Evolutionary conservation across 2,113 vertebrate species (phyloP), one percentile per base, ranked within the genome.

Genomic region (Oceanites oceanicus): DNA sequence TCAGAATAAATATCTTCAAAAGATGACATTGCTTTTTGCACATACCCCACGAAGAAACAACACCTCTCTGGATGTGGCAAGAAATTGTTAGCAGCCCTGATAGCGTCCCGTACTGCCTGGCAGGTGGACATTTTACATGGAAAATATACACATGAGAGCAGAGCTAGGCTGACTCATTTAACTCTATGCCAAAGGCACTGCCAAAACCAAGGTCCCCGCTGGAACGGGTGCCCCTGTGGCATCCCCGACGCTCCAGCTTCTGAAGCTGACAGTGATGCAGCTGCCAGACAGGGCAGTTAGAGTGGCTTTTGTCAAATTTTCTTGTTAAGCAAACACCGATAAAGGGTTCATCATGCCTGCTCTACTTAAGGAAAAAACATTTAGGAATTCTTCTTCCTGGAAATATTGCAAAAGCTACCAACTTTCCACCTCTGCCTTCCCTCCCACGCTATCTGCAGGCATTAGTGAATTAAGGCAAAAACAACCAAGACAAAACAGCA

Each of bases 61-160:
- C 32, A 62, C 19, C 14, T 81, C 42, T 58, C 18, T 58, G n/a
- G 32, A 77, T 40, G 42, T 32, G 42, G 9, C n/a, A 86, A 93
- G 75, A 53, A 73, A 73, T 16, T 56, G 17, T 45, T 91, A 79
- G 40, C 10, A 86, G n/a, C 12, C 3, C 32, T 0, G 1, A 21
- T 9, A 71, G 36, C 1, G 0, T 78, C 59, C 65, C 0, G 0
- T 63, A 34, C 21, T 0, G 1, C 58, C 65, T 90, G 85, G 29
- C 25, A 74, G 30, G 52, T 79, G 14, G 71, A 45, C 30, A 42
- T 76, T 82, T 73, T 68, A 58, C 45, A 58, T 36, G 45, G 32
- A 70, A 82, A 87, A 71, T 32, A 61, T 1, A 72, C n/a, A 40
- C 4, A 1, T 42, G 42, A 87, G 21, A 72, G 18, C n/a, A 79